These are phyloP conservation scores for Mythimna pallens DNA, from an alignment of 2,888 invertebrate genomes.

Conservation along the genomic window DNA sequence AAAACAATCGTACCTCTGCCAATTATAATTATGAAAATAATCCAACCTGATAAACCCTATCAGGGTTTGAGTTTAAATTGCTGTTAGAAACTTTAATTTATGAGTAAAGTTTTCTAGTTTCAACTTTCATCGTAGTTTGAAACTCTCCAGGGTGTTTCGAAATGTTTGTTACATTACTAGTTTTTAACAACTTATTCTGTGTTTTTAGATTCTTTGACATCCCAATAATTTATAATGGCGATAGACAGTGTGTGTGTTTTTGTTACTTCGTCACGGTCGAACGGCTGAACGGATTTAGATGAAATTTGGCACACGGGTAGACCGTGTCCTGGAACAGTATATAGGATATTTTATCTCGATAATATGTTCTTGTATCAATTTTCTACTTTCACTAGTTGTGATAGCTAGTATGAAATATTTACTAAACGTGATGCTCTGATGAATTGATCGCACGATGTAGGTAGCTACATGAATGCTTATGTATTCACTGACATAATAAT, in stretches of 20 bases:
- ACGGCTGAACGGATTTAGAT: no score
- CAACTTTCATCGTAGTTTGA: background rate
- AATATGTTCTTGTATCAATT: no score
- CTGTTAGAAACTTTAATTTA: slow-evolving; percentile 36
- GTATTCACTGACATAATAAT: slow-evolving; percentile 11
- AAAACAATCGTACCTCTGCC: slow-evolving; percentile 21
- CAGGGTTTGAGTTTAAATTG: slow-evolving; percentile 20
- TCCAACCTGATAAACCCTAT: background rate
- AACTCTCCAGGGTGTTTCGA: slow-evolving; percentile 1
- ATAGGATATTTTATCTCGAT: no score
- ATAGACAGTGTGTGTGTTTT: no score
- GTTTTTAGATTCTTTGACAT: no score
- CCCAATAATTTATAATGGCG: no score
- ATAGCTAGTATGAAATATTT: background rate
- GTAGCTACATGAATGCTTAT: background rate
- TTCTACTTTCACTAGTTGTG: no score
- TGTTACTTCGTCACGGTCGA: no score
- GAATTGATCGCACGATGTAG: slow-evolving; percentile 1
- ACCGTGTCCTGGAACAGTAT: no score
- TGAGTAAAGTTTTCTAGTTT: slow-evolving; percentile 39
- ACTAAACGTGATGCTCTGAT: background rate
- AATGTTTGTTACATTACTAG: slow-evolving; percentile 5
- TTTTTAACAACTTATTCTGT: background rate
- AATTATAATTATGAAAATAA: slow-evolving; percentile 31
- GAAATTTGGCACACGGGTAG: no score